Percentiles rank a stretch among this genome's conserved stretches.
Evolutionary conservation across 37 sponge, comb jelly and placozoan species (phyloP).

Genomic region (Oopsacas minuta): DNA sequence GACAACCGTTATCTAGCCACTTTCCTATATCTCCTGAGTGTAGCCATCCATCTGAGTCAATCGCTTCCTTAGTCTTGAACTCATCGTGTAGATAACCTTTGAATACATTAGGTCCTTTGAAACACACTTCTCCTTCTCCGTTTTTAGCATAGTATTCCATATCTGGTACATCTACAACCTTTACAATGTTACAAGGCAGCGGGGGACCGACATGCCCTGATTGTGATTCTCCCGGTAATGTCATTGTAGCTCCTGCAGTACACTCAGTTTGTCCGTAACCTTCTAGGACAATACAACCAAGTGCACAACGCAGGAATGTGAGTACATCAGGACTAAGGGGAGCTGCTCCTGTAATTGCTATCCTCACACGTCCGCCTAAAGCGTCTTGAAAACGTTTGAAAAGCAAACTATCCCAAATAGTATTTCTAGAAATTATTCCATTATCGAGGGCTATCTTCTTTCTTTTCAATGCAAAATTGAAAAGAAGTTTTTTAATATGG

Average conservation of each 20-base stretch:
- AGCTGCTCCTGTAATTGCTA: slow-evolving; percentile 81
- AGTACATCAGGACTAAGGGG: slow-evolving; percentile 65
- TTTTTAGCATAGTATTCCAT: slow-evolving; percentile 75
- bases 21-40: slow-evolving; percentile 91
- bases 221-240: slow-evolving; percentile 38
- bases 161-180: slow-evolving; percentile 82
- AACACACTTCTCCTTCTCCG: slow-evolving; percentile 87
- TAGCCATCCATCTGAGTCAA: slow-evolving; percentile 92
- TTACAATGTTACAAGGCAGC: slow-evolving; percentile 48
- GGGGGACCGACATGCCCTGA: slow-evolving; percentile 85
- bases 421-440: slow-evolving; percentile 49
- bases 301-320: slow-evolving; percentile 52
- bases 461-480: background rate
- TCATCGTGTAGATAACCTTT: slow-evolving; percentile 71
- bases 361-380: slow-evolving; percentile 69
- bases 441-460: background rate
- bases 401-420: slow-evolving; percentile 73
- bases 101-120: slow-evolving; percentile 72
- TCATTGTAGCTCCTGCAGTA: slow-evolving; percentile 47
- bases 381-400: slow-evolving; percentile 61
- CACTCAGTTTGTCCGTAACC: slow-evolving; percentile 98
- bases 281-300: slow-evolving; percentile 72
- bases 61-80: slow-evolving; percentile 66
- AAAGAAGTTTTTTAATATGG: background rate
- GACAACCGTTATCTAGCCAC: slow-evolving; percentile 75